A percentile compares a stretch with the other conserved stretches of the same genome.
Conservation (phyloP, 1,140 invertebrate species). For the Telenomus remus region DNA sequence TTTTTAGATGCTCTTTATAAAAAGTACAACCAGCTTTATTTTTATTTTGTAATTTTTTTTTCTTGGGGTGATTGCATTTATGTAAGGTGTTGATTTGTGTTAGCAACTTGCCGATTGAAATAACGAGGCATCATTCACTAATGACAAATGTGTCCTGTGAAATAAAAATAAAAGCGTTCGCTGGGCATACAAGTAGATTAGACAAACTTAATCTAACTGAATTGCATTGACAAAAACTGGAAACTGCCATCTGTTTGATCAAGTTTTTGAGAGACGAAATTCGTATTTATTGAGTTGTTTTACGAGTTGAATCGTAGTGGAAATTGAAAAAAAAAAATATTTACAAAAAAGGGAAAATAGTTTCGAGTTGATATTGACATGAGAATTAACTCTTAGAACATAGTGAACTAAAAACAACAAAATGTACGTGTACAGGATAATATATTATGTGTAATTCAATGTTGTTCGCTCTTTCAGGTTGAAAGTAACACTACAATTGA, state of each 20-base stretch:
- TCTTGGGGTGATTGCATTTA: conserved; percentile 45
- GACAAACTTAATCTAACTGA: conserved; percentile 30
- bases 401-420: conserved; percentile 52
- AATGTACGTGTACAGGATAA: conserved; percentile 30
- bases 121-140: conserved; percentile 2
- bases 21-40: neutral
- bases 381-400: conserved; percentile 51
- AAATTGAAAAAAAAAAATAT: conserved; percentile 12
- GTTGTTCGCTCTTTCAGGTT: conserved; percentile 49
- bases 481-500: conserved; percentile 55
- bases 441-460: conserved; percentile 57
- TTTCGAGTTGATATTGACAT: conserved; percentile 34
- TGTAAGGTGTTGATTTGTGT: conserved; percentile 41
- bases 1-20: too few species aligned
- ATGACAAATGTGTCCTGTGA: conserved; percentile 7
- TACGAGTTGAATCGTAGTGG: conserved; percentile 31
- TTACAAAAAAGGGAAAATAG: conserved; percentile 12
- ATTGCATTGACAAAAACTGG: conserved; percentile 31
- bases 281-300: conserved; percentile 25
- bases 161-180: conserved; percentile 22
- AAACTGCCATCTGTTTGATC: conserved; percentile 35
- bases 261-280: conserved; percentile 26
- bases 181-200: conserved; percentile 41
- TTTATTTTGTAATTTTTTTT: conserved; percentile 17
- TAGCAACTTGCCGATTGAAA: neutral